Evolutionary conservation across 2,888 invertebrate genomes (phyloP).

Genomic region (Lithophane semibrunnea): DNA sequence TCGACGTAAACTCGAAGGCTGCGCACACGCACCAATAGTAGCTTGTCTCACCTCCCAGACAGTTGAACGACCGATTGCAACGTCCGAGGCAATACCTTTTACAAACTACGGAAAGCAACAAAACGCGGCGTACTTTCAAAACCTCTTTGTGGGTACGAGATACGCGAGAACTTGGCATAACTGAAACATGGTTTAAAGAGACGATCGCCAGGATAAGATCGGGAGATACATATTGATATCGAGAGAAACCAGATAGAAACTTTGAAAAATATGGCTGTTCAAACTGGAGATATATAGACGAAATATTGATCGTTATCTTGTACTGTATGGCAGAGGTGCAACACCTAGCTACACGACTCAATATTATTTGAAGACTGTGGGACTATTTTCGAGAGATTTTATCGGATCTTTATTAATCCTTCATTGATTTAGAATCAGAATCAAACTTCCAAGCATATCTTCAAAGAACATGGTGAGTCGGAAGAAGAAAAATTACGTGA

Average conservation of each 20-base stretch:
- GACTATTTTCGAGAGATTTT: slow-evolving; percentile 24
- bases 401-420: slow-evolving; percentile 24
- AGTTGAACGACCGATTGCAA: slow-evolving; percentile 78
- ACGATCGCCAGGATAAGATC: slow-evolving; percentile 64
- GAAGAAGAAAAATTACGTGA: background rate
- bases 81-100: slow-evolving; percentile 64
- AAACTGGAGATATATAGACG: slow-evolving; percentile 50
- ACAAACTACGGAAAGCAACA: slow-evolving; percentile 68
- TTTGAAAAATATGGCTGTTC: slow-evolving; percentile 58
- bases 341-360: slow-evolving; percentile 12
- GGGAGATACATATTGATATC: slow-evolving; percentile 61
- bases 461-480: background rate
- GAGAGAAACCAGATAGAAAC: slow-evolving; percentile 59
- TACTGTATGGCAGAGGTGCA: slow-evolving; percentile 38
- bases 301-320: slow-evolving; percentile 49
- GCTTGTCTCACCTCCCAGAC: slow-evolving; percentile 50
- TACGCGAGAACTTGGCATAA: slow-evolving; percentile 53
- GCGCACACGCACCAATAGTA: slow-evolving; percentile 62
- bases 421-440: slow-evolving; percentile 4
- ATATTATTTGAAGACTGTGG: slow-evolving; percentile 29
- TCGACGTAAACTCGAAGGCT: slow-evolving; percentile 51
- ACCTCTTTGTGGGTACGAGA: slow-evolving; percentile 57
- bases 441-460: background rate
- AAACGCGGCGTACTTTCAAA: slow-evolving; percentile 72
- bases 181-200: slow-evolving; percentile 59